Evolutionary conservation across 1,140 invertebrate genomes (phyloP).

Genomic region (Dendroctonus valens): DNA sequence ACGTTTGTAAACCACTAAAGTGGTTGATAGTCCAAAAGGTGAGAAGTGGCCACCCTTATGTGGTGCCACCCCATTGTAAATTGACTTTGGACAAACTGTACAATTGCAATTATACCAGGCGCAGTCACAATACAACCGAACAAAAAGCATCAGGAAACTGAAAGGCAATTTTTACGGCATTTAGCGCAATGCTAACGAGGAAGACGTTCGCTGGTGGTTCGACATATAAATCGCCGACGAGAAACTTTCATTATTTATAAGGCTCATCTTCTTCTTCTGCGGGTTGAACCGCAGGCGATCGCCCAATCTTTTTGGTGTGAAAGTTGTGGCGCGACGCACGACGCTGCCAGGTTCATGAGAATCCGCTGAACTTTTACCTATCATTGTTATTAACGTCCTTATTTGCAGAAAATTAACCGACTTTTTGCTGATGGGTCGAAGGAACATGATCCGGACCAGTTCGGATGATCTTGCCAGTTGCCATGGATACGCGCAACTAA

Average conservation of each 20-base stretch:
- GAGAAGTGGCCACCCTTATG: no score
- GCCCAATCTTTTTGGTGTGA: conserved; percentile 30
- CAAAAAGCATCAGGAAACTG: no score
- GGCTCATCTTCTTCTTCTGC: conserved; percentile 22
- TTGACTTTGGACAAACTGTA: no score
- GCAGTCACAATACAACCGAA: no score
- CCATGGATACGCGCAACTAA: no score
- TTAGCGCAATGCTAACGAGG: conserved; percentile 15
- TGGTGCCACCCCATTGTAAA: no score
- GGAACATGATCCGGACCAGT: no score
- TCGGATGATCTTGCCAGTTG: no score
- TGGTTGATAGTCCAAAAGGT: no score
- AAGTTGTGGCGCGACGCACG: conserved; percentile 13
- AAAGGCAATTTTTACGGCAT: conserved; percentile 6
- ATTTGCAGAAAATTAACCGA: conserved; percentile 28
- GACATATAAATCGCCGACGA: conserved; percentile 22
- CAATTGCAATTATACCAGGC: no score
- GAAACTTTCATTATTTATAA: conserved; percentile 30
- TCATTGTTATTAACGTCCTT: conserved; percentile 11
- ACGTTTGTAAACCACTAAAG: no score
- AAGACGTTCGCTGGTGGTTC: conserved; percentile 12
- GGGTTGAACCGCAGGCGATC: conserved; percentile 18
- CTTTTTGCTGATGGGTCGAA: background rate
- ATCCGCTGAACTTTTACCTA: conserved; percentile 31
- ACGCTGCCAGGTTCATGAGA: conserved; percentile 27